Evolutionary conservation across 37 sponge, comb jelly and placozoan species (phyloP).

Genomic region (Hormiphora californensis): DNA sequence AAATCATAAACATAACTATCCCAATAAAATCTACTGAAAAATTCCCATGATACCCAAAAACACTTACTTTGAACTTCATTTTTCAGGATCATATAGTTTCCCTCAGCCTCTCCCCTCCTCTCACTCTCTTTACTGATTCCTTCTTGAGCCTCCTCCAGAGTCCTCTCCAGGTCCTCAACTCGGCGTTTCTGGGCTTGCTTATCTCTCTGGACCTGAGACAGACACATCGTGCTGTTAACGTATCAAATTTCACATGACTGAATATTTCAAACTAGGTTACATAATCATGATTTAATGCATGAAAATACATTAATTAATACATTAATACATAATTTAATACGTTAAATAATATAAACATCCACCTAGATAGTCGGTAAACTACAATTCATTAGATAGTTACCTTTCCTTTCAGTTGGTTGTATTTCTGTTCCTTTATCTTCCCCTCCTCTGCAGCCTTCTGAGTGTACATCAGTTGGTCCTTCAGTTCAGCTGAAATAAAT

Average conservation of each 20-base stretch:
- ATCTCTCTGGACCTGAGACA: conserved; percentile 38
- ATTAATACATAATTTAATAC: no score
- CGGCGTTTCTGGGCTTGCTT: conserved; percentile 26
- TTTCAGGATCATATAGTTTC: conserved; percentile 41
- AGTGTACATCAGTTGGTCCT: conserved; percentile 17
- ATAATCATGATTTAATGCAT: no score
- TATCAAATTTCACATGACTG: no score
- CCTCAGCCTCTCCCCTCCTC: conserved; percentile 28
- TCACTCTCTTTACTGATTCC: conserved; percentile 12
- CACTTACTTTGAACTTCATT: conserved; percentile 50
- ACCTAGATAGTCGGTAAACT: no score
- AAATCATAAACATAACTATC: no score
- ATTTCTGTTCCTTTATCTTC: conserved; percentile 49
- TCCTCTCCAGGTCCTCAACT: conserved; percentile 24
- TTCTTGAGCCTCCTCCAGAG: conserved; percentile 40
- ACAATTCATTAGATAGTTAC: no score
- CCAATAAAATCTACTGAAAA: no score
- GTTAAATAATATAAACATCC: no score
- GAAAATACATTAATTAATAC: no score
- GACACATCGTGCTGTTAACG: no score
- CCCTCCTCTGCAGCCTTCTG: conserved; percentile 2
- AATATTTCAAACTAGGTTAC: no score
- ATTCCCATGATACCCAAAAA: no score
- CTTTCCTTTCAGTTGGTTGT: conserved; percentile 52
- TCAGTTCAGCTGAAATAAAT: conserved; percentile 40